Percentiles rank a stretch among this genome's conserved stretches.
These are phyloP conservation scores for Paradoxurus hermaphroditus DNA, from an alignment of 2,113 vertebrate species.

Conservation along the genomic window DNA sequence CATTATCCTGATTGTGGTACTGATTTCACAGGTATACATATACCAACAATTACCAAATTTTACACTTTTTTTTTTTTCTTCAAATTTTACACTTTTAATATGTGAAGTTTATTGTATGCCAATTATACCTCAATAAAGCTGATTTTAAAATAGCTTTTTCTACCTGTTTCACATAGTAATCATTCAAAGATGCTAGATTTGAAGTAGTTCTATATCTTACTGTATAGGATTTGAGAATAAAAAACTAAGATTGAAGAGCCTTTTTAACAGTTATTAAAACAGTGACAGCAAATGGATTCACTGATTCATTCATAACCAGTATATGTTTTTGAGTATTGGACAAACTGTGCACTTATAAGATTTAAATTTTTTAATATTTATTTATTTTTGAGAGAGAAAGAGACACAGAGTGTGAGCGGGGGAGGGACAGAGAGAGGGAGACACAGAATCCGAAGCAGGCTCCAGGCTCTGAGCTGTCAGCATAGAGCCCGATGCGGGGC, in stretches of 20 bases:
- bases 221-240: neutral
- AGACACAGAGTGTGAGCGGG: no score
- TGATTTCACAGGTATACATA: neutral
- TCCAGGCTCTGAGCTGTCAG: no score
- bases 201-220: neutral
- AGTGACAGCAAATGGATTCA: neutral
- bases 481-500: no score
- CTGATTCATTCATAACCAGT: neutral
- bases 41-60: neutral
- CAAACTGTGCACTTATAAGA: neutral
- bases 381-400: no score
- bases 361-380: no score
- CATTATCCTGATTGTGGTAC: neutral
- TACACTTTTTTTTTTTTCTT: no score
- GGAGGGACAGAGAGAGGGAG: no score
- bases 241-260: neutral
- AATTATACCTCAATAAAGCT: neutral
- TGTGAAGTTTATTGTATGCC: neutral
- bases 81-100: neutral
- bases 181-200: neutral
- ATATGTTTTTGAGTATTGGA: neutral
- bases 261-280: neutral
- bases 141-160: neutral
- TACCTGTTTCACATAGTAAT: neutral
- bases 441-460: no score